Conservation (phyloP, 2,888 invertebrate genomes). For the Lasius platythorax region DNA sequence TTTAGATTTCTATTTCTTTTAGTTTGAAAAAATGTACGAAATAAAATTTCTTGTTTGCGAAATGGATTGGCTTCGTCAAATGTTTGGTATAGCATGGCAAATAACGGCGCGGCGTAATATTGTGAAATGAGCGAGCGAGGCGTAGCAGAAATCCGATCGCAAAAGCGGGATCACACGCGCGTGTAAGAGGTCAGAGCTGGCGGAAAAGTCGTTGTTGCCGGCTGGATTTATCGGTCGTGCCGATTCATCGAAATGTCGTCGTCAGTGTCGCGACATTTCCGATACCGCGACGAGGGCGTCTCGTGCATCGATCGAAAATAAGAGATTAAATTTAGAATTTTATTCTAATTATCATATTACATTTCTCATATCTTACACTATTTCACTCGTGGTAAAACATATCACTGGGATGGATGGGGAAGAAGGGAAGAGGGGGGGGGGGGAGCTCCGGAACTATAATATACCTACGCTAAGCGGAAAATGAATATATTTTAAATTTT, state of each 20-base stretch:
- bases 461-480: not conserved
- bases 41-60: not conserved
- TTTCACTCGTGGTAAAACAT: not conserved
- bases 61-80: conserved; percentile 18
- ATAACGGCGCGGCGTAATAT: conserved; percentile 43
- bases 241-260: conserved; percentile 52
- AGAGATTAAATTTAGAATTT: conserved; percentile 1
- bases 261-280: conserved; percentile 41
- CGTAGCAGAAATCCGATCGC: conserved; percentile 52
- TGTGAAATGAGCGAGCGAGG: conserved; percentile 39
- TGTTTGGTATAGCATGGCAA: conserved; percentile 2
- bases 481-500: conserved; percentile 1
- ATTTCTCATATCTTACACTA: not conserved
- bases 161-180: conserved; percentile 42
- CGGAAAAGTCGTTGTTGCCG: conserved; percentile 44
- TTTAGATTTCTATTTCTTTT: not conserved
- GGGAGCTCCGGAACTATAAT: not conserved
- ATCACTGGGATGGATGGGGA: not conserved
- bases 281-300: conserved; percentile 10
- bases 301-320: not conserved
- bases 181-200: conserved; percentile 48
- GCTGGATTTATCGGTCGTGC: conserved; percentile 46
- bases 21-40: not conserved
- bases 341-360: not conserved
- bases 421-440: not conserved